Percentiles rank a stretch among this genome's conserved stretches.
Conservation (phyloP, 92 coral and sea anemone genomes). For the Blastomussa wellsi region DNA sequence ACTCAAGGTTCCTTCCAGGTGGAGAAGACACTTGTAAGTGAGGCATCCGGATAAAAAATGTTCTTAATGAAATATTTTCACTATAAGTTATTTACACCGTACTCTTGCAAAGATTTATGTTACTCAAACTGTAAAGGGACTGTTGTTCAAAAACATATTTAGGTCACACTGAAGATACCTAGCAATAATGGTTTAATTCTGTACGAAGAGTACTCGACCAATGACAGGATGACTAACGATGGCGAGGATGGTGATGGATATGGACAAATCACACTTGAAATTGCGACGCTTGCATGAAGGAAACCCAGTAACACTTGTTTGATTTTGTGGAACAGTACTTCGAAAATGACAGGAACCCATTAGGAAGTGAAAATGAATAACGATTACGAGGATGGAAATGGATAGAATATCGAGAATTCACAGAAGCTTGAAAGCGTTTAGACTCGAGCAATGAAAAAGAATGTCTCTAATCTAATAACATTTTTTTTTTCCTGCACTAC, state of each 20-base stretch:
- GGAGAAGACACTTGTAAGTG: constrained; percentile 48
- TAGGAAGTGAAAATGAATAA: background rate
- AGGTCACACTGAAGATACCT: background rate
- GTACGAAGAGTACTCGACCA: background rate
- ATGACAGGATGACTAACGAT: background rate
- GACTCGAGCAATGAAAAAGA: background rate
- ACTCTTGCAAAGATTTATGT: background rate
- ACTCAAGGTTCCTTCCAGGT: constrained; percentile 22
- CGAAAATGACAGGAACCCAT: background rate
- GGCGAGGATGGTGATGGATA: background rate
- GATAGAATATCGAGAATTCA: too few relatives aligned
- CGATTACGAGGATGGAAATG: background rate
- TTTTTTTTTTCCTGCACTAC: too few relatives aligned
- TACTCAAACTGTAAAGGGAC: background rate
- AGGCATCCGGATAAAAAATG: background rate
- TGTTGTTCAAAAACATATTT: background rate
- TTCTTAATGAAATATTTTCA: background rate
- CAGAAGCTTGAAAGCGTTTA: too few relatives aligned
- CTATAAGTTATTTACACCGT: background rate
- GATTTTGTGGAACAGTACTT: background rate
- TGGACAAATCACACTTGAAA: too few relatives aligned
- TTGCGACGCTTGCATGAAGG: too few relatives aligned
- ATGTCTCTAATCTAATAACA: background rate
- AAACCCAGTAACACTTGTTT: too few relatives aligned
- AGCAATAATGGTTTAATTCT: too few relatives aligned